phyloP scores from a whole-genome alignment of 1,140 invertebrate genomes.

The Hestina assimilis region DNA sequence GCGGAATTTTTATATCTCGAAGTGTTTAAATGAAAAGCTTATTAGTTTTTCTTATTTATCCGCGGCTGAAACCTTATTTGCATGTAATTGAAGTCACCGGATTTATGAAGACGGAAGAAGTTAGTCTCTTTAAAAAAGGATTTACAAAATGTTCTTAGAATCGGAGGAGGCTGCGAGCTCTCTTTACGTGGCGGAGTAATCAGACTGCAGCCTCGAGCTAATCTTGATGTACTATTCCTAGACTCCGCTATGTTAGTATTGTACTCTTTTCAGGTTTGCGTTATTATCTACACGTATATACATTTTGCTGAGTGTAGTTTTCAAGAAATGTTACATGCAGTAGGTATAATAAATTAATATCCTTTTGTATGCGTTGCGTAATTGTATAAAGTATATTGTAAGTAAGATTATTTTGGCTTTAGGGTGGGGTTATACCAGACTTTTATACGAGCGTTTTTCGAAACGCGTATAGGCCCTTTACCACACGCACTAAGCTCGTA shows the following conservation, averaged over 20 bases:
- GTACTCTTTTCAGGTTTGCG: conserved; percentile 45
- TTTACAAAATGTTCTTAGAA: conserved; percentile 51
- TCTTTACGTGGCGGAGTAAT: conserved; percentile 62
- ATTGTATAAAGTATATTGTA: too few species aligned
- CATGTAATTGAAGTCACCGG: conserved; percentile 19
- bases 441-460: too few species aligned
- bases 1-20: conserved; percentile 2
- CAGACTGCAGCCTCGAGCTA: conserved; percentile 66
- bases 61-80: conserved; percentile 21
- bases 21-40: conserved; percentile 7
- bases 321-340: not conserved
- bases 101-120: conserved; percentile 23
- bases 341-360: not conserved
- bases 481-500: too few species aligned
- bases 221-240: conserved; percentile 66
- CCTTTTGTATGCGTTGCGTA: too few species aligned
- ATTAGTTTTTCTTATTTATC: conserved; percentile 22
- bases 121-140: conserved; percentile 29
- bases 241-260: conserved; percentile 48
- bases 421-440: too few species aligned
- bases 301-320: conserved; percentile 6
- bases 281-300: conserved; percentile 35
- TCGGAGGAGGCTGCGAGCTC: conserved; percentile 48
- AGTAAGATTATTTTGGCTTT: too few species aligned
- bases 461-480: too few species aligned